phyloP scores from a whole-genome alignment of 2,888 invertebrate species.

The Lathronympha strigana region DNA sequence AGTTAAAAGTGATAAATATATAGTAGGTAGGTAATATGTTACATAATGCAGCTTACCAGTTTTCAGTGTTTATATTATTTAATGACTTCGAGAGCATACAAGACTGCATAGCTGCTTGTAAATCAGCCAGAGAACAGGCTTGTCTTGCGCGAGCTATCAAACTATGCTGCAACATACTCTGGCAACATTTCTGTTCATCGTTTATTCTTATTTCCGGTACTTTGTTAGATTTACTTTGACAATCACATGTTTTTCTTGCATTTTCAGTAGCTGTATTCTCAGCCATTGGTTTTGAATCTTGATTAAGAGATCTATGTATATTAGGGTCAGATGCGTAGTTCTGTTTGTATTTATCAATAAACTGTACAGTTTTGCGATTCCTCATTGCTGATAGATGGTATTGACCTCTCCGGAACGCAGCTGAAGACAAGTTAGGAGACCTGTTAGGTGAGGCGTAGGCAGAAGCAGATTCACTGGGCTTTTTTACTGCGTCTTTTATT shows the following conservation, averaged over 20 bases:
- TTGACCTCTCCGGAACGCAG: slow-evolving; percentile 62
- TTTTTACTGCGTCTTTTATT: slow-evolving; percentile 62
- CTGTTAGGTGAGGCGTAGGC: slow-evolving; percentile 65
- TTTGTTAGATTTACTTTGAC: slow-evolving; percentile 47
- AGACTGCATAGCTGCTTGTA: slow-evolving; percentile 55
- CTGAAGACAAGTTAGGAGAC: slow-evolving; percentile 67
- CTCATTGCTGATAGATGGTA: slow-evolving; percentile 73
- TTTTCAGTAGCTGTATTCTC: slow-evolving; percentile 51
- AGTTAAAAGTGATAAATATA: too few species aligned
- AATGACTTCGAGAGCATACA: slow-evolving; percentile 62
- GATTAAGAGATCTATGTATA: slow-evolving; percentile 59
- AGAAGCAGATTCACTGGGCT: slow-evolving; percentile 57
- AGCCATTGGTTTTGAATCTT: slow-evolving; percentile 44
- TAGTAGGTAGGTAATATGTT: too few species aligned
- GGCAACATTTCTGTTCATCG: slow-evolving; percentile 45
- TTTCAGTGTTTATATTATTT: slow-evolving; percentile 57
- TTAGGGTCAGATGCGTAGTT: slow-evolving; percentile 71
- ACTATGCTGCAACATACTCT: slow-evolving; percentile 63
- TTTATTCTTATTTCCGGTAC: slow-evolving; percentile 58
- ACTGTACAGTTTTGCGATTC: slow-evolving; percentile 62
- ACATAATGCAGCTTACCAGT: slow-evolving; percentile 50
- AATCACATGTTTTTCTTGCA: slow-evolving; percentile 47
- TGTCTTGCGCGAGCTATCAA: slow-evolving; percentile 66
- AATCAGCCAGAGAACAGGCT: slow-evolving; percentile 69
- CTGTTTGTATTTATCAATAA: slow-evolving; percentile 61